phyloP scores from a whole-genome alignment of 2,797 vertebrate species.

The Falco rusticolus region DNA sequence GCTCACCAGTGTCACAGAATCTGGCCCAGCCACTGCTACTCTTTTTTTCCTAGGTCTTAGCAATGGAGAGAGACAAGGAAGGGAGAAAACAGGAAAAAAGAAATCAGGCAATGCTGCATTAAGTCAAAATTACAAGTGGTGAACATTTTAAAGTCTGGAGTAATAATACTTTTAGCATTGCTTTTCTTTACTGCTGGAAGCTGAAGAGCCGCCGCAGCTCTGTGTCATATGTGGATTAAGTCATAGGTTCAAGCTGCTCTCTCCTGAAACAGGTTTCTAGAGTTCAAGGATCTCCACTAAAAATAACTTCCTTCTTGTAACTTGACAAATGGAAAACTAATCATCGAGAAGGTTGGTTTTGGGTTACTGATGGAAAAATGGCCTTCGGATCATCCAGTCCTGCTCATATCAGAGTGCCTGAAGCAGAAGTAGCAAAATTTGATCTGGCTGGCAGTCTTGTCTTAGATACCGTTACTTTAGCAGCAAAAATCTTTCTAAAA shows the following conservation, averaged over 20 bases:
- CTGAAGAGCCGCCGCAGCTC: not conserved
- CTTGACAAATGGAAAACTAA: not conserved
- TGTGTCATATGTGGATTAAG: not conserved
- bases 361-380: not conserved
- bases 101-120: not conserved
- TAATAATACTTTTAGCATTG: not conserved
- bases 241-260: not conserved
- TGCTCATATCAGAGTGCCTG: not conserved
- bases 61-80: not conserved
- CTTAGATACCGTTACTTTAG: not conserved
- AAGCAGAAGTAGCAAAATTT: not conserved
- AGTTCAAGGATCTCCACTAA: conserved; percentile 47
- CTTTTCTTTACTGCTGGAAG: not conserved
- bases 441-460: not conserved
- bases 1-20: not conserved
- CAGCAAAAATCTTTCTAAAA: not conserved
- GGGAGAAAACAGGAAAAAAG: not conserved
- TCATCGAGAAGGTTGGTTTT: not conserved
- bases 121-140: rapidly evolving
- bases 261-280: not conserved
- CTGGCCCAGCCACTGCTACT: not conserved
- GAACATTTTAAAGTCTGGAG: not conserved
- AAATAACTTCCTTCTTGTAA: conserved; percentile 43
- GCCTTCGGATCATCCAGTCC: not conserved
- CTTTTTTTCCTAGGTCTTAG: not conserved